A percentile compares a stretch with the other conserved stretches of the same genome.
These are phyloP conservation scores for Elegia similella DNA, from an alignment of 2,888 invertebrate species.

Conservation along the genomic window DNA sequence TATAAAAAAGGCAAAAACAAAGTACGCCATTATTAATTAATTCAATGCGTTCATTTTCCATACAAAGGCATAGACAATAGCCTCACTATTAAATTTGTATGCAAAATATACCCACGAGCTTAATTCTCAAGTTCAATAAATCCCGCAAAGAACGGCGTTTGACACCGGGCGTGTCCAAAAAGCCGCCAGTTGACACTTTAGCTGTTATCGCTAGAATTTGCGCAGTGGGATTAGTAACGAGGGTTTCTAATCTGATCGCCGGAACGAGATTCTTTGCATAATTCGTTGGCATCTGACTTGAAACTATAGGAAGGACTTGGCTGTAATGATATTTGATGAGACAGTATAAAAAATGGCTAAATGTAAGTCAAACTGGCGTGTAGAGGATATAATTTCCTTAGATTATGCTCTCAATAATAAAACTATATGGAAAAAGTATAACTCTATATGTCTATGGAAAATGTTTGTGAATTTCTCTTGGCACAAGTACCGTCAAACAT, in stretches of 20 bases:
- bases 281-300: neutral
- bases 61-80: no score
- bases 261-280: neutral
- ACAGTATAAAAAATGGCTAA: no score
- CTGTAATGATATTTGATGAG: no score
- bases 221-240: constrained; percentile 9
- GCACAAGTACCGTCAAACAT: neutral
- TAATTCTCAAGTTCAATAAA: constrained; percentile 14
- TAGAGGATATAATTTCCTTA: no score
- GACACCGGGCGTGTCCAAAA: neutral
- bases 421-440: no score
- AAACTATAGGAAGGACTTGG: neutral
- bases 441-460: neutral
- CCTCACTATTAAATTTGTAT: no score
- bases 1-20: no score
- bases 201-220: constrained; percentile 7
- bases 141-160: constrained; percentile 4
- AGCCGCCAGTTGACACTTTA: neutral
- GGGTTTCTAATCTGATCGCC: constrained; percentile 6
- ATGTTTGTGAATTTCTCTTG: neutral
- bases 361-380: no score
- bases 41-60: no score
- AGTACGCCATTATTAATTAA: no score
- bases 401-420: no score
- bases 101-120: no score